Evolutionary conservation across 2,888 invertebrate species (phyloP), one percentile per base, ranked within the genome.

Genomic region (Oxycera nigricornis): DNA sequence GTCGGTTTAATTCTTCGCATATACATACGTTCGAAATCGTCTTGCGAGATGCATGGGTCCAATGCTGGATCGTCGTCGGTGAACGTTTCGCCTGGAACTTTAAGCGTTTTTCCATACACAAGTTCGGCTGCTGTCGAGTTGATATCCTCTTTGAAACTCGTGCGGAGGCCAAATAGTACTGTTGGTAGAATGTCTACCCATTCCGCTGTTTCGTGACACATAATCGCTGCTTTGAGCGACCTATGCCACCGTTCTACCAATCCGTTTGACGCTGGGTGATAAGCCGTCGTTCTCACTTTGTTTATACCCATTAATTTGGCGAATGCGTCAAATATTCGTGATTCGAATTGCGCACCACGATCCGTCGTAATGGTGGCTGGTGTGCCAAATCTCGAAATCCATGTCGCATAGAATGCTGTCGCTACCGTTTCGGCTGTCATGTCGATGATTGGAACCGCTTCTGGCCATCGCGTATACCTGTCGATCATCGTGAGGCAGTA

Each of bases 301-400:
- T 80, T 78, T 70, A 73, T 74, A 72, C 79, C 80, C 76, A 79
- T 76, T 74, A 80, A 75, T 77, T 78, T 76, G 57, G 77, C 76
- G 62, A 77, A 61, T 75, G 77, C 77, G 28, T 77, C 73, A 76
- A 82, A 83, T 9, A 84, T 74, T 4, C 67, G 24, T 0, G 81
- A 79, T 65, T 81, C 81, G 65, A 84, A 83, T 73, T 83, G 82
- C 26, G 79, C 73, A 26, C 84, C 82, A 76, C 80, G 80, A 78
- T 84, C 83, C 17, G 82, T 81, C 2, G 74, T 74, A 2, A 85
- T 77, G 1, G 35, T 76, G 0, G 31, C 22, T 2, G 86, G 81
- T 78, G 0, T 46, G 9, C 86, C 85, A 73, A 81, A 86, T 3
- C 84, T 76, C 0, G 84, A 72, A 1, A 87, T 80, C 87, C 86